Base-by-base conservation (phyloP, 2,113 vertebrate genomes). In the Rhizomys pruinosus region DNA sequence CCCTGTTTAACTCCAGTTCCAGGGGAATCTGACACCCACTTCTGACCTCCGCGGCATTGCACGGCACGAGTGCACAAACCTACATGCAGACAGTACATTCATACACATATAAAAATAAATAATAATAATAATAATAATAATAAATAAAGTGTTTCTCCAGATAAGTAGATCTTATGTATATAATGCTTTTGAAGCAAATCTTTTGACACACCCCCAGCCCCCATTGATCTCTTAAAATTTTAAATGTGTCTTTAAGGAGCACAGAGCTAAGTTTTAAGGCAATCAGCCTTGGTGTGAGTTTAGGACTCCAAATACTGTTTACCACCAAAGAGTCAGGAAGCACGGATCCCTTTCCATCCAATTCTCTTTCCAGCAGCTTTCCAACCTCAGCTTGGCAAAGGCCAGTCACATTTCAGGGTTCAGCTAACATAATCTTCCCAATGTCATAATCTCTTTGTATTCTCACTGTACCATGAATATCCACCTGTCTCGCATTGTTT, bases 261-360 rank as follows among this genome's bases (percentile, higher is more conserved):
- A 29, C 20, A 63, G 39, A 92, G 84, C n/a, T 73, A 73, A 92
- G 47, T 85, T 87, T 77, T 93, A 88, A 92, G 64, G 6, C 68
- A 57, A 37, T 52, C 44, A 29, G 10, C 44, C 23, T 73, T 63
- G 16, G 47, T 19, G 23, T 47, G 61, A 84, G 25, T 87, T 87
- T 68, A 73, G 64, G 84, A n/a, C 44, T 93, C 89, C 66, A 72
- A 23, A 23, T 59, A 39, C 19, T 39, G 17, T 20, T 95, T 47
- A 13, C 25, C 42, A 8, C 78, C 9, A 74, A 82, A 77, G 69
- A 59, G 1, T 25, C 3, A 16, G 27, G 86, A 81, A 69, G 74
- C 37, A 77, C n/a, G 22, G 2, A 13, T 2, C 7, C 13, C 2
- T 72, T 68, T 59, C n/a, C 13, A 44, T 23, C 34, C 22, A 23